Conservation (phyloP, 2,888 invertebrate species). For the Drosophila dives region DNA sequence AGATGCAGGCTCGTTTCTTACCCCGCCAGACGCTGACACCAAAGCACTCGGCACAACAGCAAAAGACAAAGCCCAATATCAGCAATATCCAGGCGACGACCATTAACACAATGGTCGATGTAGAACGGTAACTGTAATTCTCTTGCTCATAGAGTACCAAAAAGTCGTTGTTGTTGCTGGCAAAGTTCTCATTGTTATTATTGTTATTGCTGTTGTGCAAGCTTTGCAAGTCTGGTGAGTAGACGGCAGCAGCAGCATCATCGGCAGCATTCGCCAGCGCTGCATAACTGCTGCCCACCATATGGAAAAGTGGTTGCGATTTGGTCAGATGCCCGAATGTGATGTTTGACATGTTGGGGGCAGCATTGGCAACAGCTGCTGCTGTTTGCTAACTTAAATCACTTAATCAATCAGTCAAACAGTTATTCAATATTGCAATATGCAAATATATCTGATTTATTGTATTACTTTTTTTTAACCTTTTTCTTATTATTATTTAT, state of each 20-base stretch:
- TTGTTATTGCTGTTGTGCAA: conserved; percentile 17
- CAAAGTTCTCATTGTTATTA: conserved; percentile 19
- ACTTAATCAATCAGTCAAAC: conserved; percentile 41
- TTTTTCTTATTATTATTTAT: neutral
- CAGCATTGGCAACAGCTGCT: conserved; percentile 41
- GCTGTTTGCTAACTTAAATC: conserved; percentile 7
- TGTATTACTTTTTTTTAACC: neutral
- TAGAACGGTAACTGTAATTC: conserved; percentile 65
- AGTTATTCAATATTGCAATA: conserved; percentile 31
- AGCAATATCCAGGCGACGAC: conserved; percentile 81
- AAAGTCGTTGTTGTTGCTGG: conserved; percentile 54
- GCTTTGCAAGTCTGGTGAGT: conserved; percentile 31
- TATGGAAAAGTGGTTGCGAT: conserved; percentile 66
- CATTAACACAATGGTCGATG: conserved; percentile 82
- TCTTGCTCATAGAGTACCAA: conserved; percentile 72
- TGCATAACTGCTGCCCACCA: conserved; percentile 51
- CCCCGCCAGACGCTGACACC: conserved; percentile 72
- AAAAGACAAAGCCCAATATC: conserved; percentile 81
- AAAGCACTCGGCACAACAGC: conserved; percentile 83
- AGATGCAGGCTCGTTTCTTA: conserved; percentile 59
- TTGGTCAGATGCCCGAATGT: conserved; percentile 62
- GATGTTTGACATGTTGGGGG: conserved; percentile 70
- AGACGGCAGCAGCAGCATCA: conserved; percentile 35
- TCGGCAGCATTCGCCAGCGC: conserved; percentile 57
- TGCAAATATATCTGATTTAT: conserved; percentile 36